Conservation (phyloP, 35 echinoderm and acorn worm species). For the Ptychodera flava region DNA sequence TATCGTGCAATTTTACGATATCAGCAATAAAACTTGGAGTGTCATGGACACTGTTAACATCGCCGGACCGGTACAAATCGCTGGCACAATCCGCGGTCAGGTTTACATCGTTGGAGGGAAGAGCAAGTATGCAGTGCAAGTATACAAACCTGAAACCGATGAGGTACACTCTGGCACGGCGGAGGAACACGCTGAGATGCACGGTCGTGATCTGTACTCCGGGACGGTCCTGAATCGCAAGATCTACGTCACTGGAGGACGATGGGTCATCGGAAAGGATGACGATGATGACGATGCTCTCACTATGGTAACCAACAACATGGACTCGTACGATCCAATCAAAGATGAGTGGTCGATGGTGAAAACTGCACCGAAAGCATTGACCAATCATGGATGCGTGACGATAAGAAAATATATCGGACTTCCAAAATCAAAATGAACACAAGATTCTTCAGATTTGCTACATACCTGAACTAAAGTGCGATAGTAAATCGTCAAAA, state of each 20-base stretch:
- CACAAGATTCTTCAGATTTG: neutral
- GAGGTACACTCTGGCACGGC: constrained; percentile 59
- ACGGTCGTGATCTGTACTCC: constrained; percentile 88
- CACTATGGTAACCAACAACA: constrained; percentile 90
- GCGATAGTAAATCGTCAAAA: neutral
- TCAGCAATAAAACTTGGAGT: constrained; percentile 89
- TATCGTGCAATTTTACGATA: constrained; percentile 93
- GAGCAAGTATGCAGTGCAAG: constrained; percentile 87
- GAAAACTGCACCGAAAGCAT: constrained; percentile 76
- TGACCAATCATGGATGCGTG: constrained; percentile 88
- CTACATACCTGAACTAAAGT: neutral
- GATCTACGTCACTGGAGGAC: constrained; percentile 86
- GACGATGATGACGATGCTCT: constrained; percentile 63
- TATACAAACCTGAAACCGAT: constrained; percentile 90
- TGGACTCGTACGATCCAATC: constrained; percentile 93
- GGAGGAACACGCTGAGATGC: constrained; percentile 90
- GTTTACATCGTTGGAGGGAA: constrained; percentile 94
- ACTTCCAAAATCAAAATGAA: constrained; percentile 36
- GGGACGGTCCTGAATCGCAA: constrained; percentile 88
- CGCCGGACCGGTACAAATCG: constrained; percentile 68
- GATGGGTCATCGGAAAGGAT: constrained; percentile 76
- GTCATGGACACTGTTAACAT: constrained; percentile 47
- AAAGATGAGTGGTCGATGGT: constrained; percentile 94
- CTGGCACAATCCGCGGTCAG: constrained; percentile 84
- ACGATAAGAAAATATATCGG: constrained; percentile 95